These are phyloP conservation scores for Delia radicum DNA, from an alignment of 1,140 invertebrate genomes.

Conservation along the genomic window DNA sequence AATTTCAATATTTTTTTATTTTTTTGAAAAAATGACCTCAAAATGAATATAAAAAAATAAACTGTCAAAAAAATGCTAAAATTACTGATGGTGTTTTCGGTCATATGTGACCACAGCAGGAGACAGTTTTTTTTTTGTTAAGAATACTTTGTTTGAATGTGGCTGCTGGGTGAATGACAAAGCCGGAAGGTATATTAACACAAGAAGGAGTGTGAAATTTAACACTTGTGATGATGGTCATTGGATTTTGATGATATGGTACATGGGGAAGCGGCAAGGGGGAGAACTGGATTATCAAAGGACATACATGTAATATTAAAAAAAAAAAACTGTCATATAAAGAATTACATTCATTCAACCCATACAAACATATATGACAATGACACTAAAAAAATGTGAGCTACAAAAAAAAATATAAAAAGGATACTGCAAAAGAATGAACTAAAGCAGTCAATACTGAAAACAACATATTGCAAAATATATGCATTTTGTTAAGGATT, in stretches of 20 bases:
- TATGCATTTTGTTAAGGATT: not conserved
- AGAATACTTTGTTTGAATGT: not conserved
- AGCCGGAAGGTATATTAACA: conserved; percentile 20
- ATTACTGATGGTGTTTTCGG: conserved; percentile 11
- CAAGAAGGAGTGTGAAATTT: conserved; percentile 5
- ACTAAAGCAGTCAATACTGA: not conserved
- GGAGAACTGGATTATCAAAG: not conserved
- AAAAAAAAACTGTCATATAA: not conserved
- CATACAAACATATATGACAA: not conserved
- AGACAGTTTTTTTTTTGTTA: conserved; percentile 14
- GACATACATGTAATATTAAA: no score
- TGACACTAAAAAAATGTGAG: not conserved
- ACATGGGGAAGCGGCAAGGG: not conserved
- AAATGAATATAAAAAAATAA: not conserved
- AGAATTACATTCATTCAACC: not conserved
- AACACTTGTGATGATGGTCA: conserved; percentile 16
- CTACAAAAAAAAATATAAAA: not conserved
- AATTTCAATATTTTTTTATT: not conserved
- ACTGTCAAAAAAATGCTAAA: conserved; percentile 18
- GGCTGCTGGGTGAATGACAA: not conserved
- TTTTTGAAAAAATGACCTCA: not conserved
- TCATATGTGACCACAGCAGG: conserved; percentile 18
- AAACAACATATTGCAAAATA: not conserved
- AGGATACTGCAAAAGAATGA: not conserved
- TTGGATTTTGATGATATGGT: not conserved